These are phyloP conservation scores for Nothura maculosa DNA, from an alignment of 2,797 vertebrate species.

Conservation along the genomic window DNA sequence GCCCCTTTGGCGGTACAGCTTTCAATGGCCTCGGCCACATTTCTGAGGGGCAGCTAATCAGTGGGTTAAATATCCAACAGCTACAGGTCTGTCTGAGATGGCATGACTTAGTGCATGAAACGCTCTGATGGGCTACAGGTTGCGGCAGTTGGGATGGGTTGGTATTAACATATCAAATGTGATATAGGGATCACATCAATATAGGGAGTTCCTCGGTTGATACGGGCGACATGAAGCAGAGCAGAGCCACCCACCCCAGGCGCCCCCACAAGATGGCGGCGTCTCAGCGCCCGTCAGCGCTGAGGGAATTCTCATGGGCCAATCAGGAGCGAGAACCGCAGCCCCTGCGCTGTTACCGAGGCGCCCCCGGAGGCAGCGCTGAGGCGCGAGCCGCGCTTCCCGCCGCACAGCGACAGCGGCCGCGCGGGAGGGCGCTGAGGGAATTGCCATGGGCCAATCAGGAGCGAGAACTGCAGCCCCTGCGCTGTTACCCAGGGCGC, in stretches of 20 bases:
- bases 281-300: rapidly evolving
- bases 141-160: background rate
- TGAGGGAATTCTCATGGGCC: background rate
- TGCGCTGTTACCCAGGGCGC: background rate
- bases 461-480: background rate
- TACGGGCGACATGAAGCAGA: too few species aligned
- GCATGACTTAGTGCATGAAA: rapidly evolving
- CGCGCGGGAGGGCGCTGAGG: background rate
- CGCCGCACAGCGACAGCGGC: too few species aligned
- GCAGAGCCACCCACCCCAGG: background rate
- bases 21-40: background rate
- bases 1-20: rapidly evolving
- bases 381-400: too few species aligned
- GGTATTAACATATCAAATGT: background rate
- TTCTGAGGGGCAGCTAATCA: rapidly evolving
- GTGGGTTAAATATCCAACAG: too few species aligned
- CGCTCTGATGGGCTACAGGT: rapidly evolving
- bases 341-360: background rate
- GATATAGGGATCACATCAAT: too few species aligned
- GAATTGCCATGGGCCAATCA: rapidly evolving
- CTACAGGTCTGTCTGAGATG: rapidly evolving
- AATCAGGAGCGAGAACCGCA: background rate
- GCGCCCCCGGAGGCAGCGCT: too few species aligned
- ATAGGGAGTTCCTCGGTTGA: too few species aligned
- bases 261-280: background rate